These are phyloP conservation scores for Australoheros scitulus DNA, from an alignment of 2,113 vertebrate species.

Conservation along the genomic window DNA sequence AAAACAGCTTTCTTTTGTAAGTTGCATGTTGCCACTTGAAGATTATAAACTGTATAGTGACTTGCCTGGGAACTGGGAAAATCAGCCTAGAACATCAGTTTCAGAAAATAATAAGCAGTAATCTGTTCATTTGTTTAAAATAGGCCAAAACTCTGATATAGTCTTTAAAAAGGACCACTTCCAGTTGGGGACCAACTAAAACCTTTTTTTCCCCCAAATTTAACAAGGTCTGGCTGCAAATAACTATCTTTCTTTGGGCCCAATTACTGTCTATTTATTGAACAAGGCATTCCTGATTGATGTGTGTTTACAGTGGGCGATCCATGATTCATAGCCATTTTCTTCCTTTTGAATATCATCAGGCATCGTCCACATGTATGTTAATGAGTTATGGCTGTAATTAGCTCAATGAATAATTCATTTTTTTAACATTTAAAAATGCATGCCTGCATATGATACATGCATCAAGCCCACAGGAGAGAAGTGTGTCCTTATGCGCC, in stretches of 20 bases:
- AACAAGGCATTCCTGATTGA: slow-evolving; percentile 56
- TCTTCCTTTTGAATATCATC: slow-evolving; percentile 58
- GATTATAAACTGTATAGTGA: background rate
- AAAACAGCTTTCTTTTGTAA: background rate
- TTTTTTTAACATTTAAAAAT: slow-evolving; percentile 50
- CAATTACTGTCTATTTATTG: slow-evolving; percentile 72
- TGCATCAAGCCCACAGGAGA: slow-evolving; percentile 10
- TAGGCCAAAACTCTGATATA: background rate
- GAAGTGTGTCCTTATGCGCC: background rate
- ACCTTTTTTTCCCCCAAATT: slow-evolving; percentile 3
- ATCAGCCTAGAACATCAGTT: background rate
- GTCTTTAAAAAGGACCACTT: slow-evolving; percentile 19
- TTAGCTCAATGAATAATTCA: slow-evolving; percentile 71
- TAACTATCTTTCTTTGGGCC: slow-evolving; percentile 68
- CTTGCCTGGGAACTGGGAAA: background rate
- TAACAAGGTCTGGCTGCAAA: slow-evolving; percentile 51
- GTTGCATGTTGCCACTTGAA: background rate
- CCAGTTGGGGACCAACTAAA: slow-evolving; percentile 10
- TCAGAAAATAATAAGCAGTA: background rate
- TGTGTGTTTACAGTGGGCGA: slow-evolving; percentile 62
- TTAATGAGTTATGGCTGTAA: slow-evolving; percentile 69
- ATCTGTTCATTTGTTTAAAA: slow-evolving; percentile 17
- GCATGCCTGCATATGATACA: slow-evolving; percentile 26
- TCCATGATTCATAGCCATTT: slow-evolving; percentile 63
- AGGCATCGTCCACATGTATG: slow-evolving; percentile 22